A percentile compares a stretch with the other conserved stretches of the same genome.
Evolutionary conservation across 2,888 invertebrate genomes (phyloP).

Genomic region (Mythimna vitellina): DNA sequence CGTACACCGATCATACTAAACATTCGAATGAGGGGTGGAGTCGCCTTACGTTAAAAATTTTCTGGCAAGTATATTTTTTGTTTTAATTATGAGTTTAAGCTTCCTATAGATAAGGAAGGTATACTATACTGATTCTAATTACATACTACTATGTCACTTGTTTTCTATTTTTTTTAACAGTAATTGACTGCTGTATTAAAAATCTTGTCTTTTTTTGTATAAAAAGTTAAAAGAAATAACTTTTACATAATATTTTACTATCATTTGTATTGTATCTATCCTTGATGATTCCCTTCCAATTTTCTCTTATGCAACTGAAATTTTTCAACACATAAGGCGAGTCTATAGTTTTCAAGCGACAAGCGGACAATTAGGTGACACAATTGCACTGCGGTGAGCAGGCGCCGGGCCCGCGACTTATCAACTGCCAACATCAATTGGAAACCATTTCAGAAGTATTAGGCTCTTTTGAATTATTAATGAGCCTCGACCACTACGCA

Average conservation of each 20-base stretch:
- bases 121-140: neutral
- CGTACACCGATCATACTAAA: conserved; percentile 57
- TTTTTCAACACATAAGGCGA: conserved; percentile 16
- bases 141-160: neutral
- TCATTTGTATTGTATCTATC: neutral
- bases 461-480: no score
- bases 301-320: neutral
- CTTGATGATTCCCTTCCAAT: neutral
- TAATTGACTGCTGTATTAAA: neutral
- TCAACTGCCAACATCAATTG: conserved; percentile 38
- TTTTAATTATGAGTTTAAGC: neutral
- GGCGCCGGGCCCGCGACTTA: conserved; percentile 71
- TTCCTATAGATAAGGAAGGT: neutral
- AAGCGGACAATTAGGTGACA: conserved; percentile 82
- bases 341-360: conserved; percentile 63
- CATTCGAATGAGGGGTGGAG: conserved; percentile 45
- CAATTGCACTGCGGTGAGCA: conserved; percentile 73
- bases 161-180: neutral
- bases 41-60: conserved; percentile 6
- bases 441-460: conserved; percentile 42
- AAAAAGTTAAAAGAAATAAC: neutral
- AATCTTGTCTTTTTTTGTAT: no score
- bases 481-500: no score
- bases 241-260: neutral
- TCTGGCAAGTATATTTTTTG: neutral